Base-by-base conservation (phyloP, 2,888 invertebrate species). In the Oscheius sp. region DNA sequence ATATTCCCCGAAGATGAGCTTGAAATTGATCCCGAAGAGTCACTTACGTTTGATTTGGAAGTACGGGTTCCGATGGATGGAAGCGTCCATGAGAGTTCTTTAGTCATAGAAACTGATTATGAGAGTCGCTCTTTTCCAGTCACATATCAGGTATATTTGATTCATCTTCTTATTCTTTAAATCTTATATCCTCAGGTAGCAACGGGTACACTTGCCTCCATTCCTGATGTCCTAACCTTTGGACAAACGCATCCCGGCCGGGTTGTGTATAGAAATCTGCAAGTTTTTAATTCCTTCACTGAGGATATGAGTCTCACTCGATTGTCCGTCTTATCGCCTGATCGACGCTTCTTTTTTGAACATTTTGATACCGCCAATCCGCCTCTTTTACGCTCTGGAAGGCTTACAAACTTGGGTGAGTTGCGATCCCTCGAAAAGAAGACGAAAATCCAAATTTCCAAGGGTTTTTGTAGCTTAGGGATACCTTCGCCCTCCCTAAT, bases 11-110 rank as follows among this genome's bases (percentile, higher is more conserved):
- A 79, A 2, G 58, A 68, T 12, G 81, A 85, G 69, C 75, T 85
- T 17, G 76, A 74, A 25, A 71, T 86, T 23, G 72, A 76, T 0
- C 75, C 81, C 10, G 29, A 73, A 52, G 71, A 61, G 84, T 91
- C 91, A 88, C 92, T 92, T 55, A 90, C 92, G 73, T 91, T 93
- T 86, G 90, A 91, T 83, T 89, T 93, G 70, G 90, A 91, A 73
- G 90, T 93, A 12, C 90, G 91, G 75, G 91, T 92, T 52, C 91
- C 92, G 0, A 90, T 90, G 79, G 88, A 90, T 53, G 74, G 74
- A 10, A 23, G 48, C 0, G 68, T 73, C 17, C 31, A 57, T 31
- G 66, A 70, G 27, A 69, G 73, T 8, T 53, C 66, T 33, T 58
- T 78, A 10, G 42, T 78, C 2, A 65, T 78, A 27, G 73, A 73